A percentile compares a stretch with the other conserved stretches of the same genome.
Evolutionary conservation across 1,140 invertebrate genomes (phyloP).

Genomic region (Arctopsyche grandis): DNA sequence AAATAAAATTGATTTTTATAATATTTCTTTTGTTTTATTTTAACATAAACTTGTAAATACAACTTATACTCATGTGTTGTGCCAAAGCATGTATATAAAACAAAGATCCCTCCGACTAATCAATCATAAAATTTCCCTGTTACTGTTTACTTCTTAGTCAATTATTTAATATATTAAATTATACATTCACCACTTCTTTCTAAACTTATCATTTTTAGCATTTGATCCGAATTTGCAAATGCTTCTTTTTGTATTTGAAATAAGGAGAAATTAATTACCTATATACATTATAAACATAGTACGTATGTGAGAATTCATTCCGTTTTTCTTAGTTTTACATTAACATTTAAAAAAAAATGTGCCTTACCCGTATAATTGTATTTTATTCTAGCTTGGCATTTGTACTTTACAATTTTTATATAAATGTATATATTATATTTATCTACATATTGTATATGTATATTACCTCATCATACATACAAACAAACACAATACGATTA

Average conservation of each 20-base stretch:
- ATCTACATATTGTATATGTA: slow-evolving; percentile 16
- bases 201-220: neutral
- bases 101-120: slow-evolving; percentile 10
- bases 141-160: slow-evolving; percentile 4
- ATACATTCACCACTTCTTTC: neutral
- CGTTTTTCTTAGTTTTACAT: neutral
- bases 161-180: slow-evolving; percentile 4
- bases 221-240: neutral
- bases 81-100: slow-evolving; percentile 17
- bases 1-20: slow-evolving; percentile 55
- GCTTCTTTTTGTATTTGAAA: neutral
- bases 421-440: slow-evolving; percentile 9
- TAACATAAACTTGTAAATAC: slow-evolving; percentile 20
- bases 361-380: slow-evolving; percentile 36
- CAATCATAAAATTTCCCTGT: slow-evolving; percentile 16
- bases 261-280: neutral
- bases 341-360: slow-evolving; percentile 35
- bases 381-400: slow-evolving; percentile 37
- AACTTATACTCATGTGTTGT: slow-evolving; percentile 41
- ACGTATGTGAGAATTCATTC: neutral
- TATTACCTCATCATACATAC: slow-evolving; percentile 12
- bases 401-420: slow-evolving; percentile 20
- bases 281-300: neutral
- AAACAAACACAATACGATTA: slow-evolving; percentile 46
- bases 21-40: slow-evolving; percentile 23